These are phyloP conservation scores for Axinella damicornis DNA, from an alignment of 37 sponge, comb jelly and placozoan species.

Conservation along the genomic window DNA sequence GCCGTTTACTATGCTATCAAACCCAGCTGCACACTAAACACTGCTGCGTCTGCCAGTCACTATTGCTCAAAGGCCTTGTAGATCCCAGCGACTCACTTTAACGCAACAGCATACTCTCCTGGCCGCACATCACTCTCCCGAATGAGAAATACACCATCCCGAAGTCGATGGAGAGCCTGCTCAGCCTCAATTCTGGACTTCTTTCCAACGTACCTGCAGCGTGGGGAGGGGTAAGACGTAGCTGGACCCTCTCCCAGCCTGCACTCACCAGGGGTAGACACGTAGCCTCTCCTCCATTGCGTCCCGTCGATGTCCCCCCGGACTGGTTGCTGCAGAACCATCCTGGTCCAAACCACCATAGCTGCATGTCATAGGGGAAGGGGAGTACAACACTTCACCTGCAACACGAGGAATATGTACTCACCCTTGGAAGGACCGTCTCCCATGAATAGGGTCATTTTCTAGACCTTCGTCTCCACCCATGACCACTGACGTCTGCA, in stretches of 20 bases:
- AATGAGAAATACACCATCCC: constrained; percentile 87
- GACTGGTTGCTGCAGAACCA: too few species aligned
- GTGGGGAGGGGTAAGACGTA: background rate
- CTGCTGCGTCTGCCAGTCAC: background rate
- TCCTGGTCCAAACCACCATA: too few species aligned
- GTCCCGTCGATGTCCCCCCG: background rate
- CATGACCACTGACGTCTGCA: too few species aligned
- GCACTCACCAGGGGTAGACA: background rate
- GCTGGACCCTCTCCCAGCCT: too few species aligned
- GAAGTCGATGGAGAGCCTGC: constrained; percentile 41
- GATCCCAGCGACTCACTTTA: constrained; percentile 66
- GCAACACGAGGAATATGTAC: too few species aligned
- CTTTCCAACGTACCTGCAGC: constrained; percentile 71
- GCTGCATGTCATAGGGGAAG: too few species aligned
- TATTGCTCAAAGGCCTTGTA: background rate
- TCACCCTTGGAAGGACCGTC: too few species aligned
- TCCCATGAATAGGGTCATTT: too few species aligned
- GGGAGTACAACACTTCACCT: too few species aligned
- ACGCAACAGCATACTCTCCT: constrained; percentile 89
- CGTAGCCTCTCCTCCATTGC: background rate
- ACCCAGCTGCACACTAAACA: constrained; percentile 18
- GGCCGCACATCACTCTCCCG: constrained; percentile 89
- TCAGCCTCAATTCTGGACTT: constrained; percentile 89
- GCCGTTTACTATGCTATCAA: background rate
- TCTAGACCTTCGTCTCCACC: too few species aligned